These are phyloP conservation scores for Lasiurus cinereus DNA, from an alignment of 2,113 vertebrate species.

Conservation along the genomic window DNA sequence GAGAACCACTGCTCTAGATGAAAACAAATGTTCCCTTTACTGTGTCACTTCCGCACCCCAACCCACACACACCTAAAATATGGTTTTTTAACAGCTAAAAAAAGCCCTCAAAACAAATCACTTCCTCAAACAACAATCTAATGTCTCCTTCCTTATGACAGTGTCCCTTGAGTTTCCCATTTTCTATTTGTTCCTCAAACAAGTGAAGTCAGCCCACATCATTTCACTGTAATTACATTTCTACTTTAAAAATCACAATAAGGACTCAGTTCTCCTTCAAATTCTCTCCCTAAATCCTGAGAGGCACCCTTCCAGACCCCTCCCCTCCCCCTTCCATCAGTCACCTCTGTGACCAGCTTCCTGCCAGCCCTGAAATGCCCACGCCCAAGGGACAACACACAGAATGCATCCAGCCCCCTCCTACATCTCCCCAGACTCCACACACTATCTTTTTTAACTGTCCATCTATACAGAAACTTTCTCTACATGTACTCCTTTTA, in stretches of 20 bases:
- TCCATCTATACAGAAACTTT: neutral
- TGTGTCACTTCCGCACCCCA: neutral
- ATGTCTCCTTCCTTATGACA: neutral
- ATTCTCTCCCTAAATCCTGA: neutral
- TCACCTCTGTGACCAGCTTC: neutral
- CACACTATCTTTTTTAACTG: neutral
- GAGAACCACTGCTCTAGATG: neutral
- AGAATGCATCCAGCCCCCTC: neutral
- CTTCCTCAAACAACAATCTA: slow-evolving; percentile 32
- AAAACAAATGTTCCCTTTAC: slow-evolving; percentile 12
- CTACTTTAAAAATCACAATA: neutral
- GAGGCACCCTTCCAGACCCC: too few relatives aligned
- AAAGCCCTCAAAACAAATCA: neutral
- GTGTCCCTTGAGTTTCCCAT: neutral
- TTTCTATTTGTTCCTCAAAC: slow-evolving; percentile 19
- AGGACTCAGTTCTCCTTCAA: neutral
- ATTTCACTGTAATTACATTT: neutral
- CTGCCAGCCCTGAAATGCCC: neutral
- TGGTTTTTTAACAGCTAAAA: neutral
- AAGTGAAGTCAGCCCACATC: neutral
- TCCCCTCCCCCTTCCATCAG: neutral
- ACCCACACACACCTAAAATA: neutral
- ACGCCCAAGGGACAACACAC: neutral
- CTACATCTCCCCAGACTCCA: neutral
- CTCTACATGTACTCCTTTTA: neutral